Evolutionary conservation across 2,113 vertebrate species (phyloP).

Genomic region (Aegithalos caudatus): DNA sequence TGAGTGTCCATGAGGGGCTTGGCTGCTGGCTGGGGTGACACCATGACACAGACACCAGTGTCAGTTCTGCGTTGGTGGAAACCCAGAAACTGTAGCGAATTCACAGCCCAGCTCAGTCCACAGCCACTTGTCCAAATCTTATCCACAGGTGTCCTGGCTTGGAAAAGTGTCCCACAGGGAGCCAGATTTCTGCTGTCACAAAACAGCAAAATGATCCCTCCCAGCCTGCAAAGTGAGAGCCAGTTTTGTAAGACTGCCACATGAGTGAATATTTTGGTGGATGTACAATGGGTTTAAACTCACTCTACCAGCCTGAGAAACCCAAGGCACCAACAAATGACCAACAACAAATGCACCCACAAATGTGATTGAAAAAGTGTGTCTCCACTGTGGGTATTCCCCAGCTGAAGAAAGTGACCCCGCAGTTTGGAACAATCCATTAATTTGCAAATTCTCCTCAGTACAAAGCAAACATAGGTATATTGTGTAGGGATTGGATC

Average conservation of each 20-base stretch:
- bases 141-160: not conserved
- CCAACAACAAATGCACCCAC: not conserved
- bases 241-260: not conserved
- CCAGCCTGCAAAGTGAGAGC: not conserved
- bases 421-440: conserved; percentile 1
- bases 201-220: not conserved
- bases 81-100: not conserved
- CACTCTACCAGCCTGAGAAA: not conserved
- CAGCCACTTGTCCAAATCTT: not conserved
- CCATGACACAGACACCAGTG: not conserved
- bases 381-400: conserved; percentile 20
- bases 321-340: not conserved
- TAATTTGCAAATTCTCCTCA: conserved; percentile 35
- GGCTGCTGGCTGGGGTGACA: not conserved
- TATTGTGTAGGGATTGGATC: not conserved
- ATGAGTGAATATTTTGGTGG: not conserved
- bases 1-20: rapidly evolving
- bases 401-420: conserved; percentile 50
- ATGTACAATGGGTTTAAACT: not conserved
- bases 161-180: not conserved
- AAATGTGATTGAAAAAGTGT: conserved; percentile 12
- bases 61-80: not conserved
- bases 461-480: not conserved
- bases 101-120: not conserved
- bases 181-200: not conserved